These are phyloP conservation scores for Erannis defoliaria DNA, from an alignment of 2,888 invertebrate species.

Conservation along the genomic window DNA sequence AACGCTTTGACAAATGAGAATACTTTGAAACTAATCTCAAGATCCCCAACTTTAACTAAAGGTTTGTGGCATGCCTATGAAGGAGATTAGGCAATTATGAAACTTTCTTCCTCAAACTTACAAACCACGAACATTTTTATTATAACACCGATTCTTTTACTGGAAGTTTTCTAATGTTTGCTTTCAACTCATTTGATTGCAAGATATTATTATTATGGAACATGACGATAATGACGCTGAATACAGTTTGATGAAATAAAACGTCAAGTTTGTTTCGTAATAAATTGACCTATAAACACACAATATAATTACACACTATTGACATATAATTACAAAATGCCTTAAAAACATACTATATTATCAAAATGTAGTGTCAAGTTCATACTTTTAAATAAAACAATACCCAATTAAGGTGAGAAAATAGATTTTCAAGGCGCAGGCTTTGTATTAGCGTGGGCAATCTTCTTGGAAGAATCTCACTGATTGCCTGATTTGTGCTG, in stretches of 20 bases:
- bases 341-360: too few relatives aligned
- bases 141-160: neutral
- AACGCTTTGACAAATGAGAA: constrained; percentile 62
- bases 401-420: constrained; percentile 17
- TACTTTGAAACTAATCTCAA: constrained; percentile 65
- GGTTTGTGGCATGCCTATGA: constrained; percentile 4
- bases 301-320: too few relatives aligned
- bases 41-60: constrained; percentile 63
- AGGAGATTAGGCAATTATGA: neutral
- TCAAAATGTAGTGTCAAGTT: too few relatives aligned
- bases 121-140: neutral
- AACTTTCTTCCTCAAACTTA: neutral
- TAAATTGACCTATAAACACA: too few relatives aligned
- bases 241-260: too few relatives aligned
- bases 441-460: constrained; percentile 16
- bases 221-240: too few relatives aligned
- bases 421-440: constrained; percentile 8
- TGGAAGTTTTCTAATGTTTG: too few relatives aligned
- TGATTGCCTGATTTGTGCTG: constrained; percentile 40
- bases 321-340: too few relatives aligned
- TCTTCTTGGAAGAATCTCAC: constrained; percentile 37
- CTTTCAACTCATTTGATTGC: too few relatives aligned
- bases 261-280: too few relatives aligned
- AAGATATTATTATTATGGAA: too few relatives aligned
- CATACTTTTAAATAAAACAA: too few relatives aligned